phyloP scores from a whole-genome alignment of 2,888 invertebrate species.

The Zaprionus lineosus region DNA sequence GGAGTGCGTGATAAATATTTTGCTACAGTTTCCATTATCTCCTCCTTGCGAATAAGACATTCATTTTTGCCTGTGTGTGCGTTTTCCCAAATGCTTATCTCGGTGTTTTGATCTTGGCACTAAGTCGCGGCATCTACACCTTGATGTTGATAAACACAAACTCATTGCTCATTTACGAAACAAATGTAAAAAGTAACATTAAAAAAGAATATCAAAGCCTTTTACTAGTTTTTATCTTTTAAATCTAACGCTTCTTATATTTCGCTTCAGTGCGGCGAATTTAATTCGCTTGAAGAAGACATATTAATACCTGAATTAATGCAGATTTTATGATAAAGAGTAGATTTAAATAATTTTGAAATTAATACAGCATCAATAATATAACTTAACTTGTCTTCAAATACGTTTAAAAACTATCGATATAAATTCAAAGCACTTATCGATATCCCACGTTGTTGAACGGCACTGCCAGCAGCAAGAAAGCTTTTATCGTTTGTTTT shows the following conservation, averaged over 20 bases:
- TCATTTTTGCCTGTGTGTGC: constrained; percentile 1
- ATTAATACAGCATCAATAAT: neutral
- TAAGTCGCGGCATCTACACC: constrained; percentile 35
- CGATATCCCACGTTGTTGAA: constrained; percentile 2
- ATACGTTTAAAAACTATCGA: neutral
- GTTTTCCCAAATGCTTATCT: constrained; percentile 15
- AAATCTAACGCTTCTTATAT: neutral
- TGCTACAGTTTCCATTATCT: constrained; percentile 67
- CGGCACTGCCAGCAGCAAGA: constrained; percentile 26
- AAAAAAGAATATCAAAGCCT: too few species aligned
- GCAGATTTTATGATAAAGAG: too few species aligned
- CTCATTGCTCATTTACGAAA: constrained; percentile 45
- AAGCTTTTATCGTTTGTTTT: constrained; percentile 41
- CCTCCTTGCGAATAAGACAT: constrained; percentile 10
- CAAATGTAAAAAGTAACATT: too few species aligned
- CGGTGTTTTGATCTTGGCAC: constrained; percentile 26
- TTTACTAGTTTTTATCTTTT: neutral
- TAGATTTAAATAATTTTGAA: too few species aligned
- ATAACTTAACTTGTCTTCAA: too few species aligned
- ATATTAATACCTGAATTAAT: neutral
- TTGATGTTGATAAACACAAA: constrained; percentile 27
- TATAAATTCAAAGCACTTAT: neutral
- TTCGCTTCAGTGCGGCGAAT: constrained; percentile 9
- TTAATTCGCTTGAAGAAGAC: constrained; percentile 7
- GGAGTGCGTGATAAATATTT: constrained; percentile 77